Conservation (phyloP, 2,888 invertebrate genomes). For the Drosophila borborema region DNA sequence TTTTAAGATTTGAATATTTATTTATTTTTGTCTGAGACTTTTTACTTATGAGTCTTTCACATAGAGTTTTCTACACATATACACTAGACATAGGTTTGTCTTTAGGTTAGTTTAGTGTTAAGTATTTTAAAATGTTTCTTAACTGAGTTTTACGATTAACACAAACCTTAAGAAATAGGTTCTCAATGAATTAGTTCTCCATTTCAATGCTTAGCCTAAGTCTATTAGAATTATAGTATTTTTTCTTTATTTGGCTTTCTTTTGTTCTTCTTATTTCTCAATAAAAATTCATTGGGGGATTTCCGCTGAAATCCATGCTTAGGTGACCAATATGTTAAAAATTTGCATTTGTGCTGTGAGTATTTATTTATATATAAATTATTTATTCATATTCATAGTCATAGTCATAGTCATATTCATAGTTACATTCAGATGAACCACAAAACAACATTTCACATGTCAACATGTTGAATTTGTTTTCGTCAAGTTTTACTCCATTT, state of each 20-base stretch:
- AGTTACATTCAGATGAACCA: slow-evolving; percentile 3
- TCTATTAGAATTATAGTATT: slow-evolving; percentile 3
- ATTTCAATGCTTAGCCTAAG: background rate
- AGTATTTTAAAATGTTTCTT: slow-evolving; percentile 14
- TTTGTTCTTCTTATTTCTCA: background rate
- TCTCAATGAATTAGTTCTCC: background rate
- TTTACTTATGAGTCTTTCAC: slow-evolving; percentile 48
- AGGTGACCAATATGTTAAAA: slow-evolving; percentile 24
- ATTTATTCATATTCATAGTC: background rate
- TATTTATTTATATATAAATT: slow-evolving; percentile 43
- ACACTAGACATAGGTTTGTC: slow-evolving; percentile 11
- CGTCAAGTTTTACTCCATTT: background rate
- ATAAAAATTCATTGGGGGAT: slow-evolving; percentile 9
- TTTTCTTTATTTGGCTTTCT: slow-evolving; percentile 5
- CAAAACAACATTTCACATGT: slow-evolving; percentile 27
- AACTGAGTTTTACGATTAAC: slow-evolving; percentile 27
- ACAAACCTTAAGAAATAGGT: slow-evolving; percentile 13
- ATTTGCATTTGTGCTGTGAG: slow-evolving; percentile 46
- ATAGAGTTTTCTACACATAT: slow-evolving; percentile 37
- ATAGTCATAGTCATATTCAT: slow-evolving; percentile 2
- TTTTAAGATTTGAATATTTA: slow-evolving; percentile 22
- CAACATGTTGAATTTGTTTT: background rate
- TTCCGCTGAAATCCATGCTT: slow-evolving; percentile 22
- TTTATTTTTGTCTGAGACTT: slow-evolving; percentile 31
- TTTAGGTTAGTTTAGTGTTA: slow-evolving; percentile 2